Base-by-base conservation (phyloP, 2,797 vertebrate genomes). In the Lepus townsendii region DNA sequence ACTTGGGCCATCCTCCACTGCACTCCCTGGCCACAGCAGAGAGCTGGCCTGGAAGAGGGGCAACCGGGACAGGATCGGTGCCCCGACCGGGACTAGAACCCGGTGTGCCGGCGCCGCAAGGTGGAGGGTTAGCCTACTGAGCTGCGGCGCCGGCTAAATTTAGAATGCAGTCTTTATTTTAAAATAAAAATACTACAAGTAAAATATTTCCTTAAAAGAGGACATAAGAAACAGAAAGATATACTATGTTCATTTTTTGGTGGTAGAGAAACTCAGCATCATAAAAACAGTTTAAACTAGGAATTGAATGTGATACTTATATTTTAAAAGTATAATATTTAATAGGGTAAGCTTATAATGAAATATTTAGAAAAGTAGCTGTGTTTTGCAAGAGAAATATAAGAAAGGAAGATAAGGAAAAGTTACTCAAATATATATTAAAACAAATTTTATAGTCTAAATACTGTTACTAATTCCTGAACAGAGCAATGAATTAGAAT, bases 291-390 rank as follows among this genome's bases (percentile, higher is more conserved):
- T 11, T 90, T 90, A 91, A 47, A 50, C 71, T 75, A 27, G 60
- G 38, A 73, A 42, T 90, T 7, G 79, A 84, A 52, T 62, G 7
- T 65, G 27, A 73, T 84, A 65, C 12, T 50, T 68, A 8, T 42
- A 95, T 60, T 35, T 35, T 35, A 26, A 68, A 69, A 83, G 83
- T 62, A 75, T 4, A 60, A 0, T 62, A 90, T 75, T 87, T 66
- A 95, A 90, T 50, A 78, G 57, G 52, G 27, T 79, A 93, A 95
- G 0, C n/a, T 63, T 82, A 52, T 38, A 50, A 65, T 54, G 83
- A 77, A n/a, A 88, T 85, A 83, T 47, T 60, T 78, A 47, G 60
- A 84, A 85, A 77, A 54, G 26, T 83, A 63, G 52, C 35, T 47
- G 90, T 73, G 3, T 66, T 62, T 62, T 69, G 13, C 52, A 17